Evolutionary conservation across 2,888 invertebrate species (phyloP).

Genomic region (Amitus sp.): DNA sequence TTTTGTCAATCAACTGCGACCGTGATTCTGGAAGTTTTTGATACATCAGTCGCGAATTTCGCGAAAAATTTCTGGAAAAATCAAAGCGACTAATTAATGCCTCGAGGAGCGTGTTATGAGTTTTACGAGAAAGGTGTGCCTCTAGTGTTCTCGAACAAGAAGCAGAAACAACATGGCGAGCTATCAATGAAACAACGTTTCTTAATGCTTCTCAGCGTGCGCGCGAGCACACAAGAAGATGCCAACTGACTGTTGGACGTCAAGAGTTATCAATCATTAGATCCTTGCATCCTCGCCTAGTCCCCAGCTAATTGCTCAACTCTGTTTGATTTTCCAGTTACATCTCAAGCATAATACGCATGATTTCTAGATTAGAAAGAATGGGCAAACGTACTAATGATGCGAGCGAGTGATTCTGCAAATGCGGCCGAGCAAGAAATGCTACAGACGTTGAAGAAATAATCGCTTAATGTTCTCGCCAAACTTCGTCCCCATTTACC

Average conservation of each 20-base stretch:
- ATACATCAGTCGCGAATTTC: conserved; percentile 4
- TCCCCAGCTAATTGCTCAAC: conserved; percentile 20
- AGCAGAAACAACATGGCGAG: conserved; percentile 1
- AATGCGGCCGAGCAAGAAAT: conserved; percentile 20
- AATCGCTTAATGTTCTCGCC: conserved; percentile 5
- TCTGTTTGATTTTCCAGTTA: conserved; percentile 12
- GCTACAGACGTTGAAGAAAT: conserved; percentile 27
- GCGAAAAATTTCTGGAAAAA: conserved; percentile 25
- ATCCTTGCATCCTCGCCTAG: conserved; percentile 25
- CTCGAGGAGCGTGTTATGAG: background rate
- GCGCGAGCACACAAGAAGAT: conserved; percentile 12
- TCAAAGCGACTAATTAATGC: conserved; percentile 32
- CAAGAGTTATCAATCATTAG: conserved; percentile 27
- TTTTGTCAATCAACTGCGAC: too few relatives aligned
- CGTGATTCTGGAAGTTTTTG: background rate
- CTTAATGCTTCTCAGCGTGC: conserved; percentile 3
- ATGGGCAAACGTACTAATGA: conserved; percentile 4
- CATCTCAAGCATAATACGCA: conserved; percentile 1
- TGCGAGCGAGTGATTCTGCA: conserved; percentile 3
- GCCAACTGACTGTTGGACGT: conserved; percentile 23
- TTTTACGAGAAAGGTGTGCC: background rate
- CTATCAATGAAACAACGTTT: conserved; percentile 13
- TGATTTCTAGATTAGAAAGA: background rate
- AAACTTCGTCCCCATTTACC: conserved; percentile 32
- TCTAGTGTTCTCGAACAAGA: conserved; percentile 3